Evolutionary conservation across 2,113 vertebrate genomes (phyloP).

Genomic region (Microcebus griseorufus): DNA sequence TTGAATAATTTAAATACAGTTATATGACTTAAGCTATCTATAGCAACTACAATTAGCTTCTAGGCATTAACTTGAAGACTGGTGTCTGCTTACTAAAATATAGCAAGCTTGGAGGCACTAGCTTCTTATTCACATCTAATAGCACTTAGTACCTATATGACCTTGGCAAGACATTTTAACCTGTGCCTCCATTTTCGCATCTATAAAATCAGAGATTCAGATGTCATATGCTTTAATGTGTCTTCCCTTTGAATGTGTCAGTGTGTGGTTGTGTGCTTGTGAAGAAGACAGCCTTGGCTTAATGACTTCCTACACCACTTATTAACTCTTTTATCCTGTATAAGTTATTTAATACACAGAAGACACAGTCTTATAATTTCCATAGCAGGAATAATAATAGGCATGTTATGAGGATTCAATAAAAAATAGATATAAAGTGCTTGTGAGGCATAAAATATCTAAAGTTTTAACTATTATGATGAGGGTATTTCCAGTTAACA

Average conservation of each 20-base stretch:
- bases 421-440: background rate
- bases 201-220: background rate
- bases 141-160: background rate
- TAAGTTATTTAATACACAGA: background rate
- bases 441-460: conserved; percentile 1
- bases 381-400: background rate
- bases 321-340: background rate
- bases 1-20: conserved; percentile 13
- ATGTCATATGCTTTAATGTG: background rate
- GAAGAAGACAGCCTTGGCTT: background rate
- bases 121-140: background rate
- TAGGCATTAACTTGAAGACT: background rate
- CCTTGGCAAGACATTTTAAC: background rate
- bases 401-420: background rate
- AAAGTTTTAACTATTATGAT: background rate
- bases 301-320: background rate
- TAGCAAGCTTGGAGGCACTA: background rate
- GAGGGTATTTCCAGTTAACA: background rate
- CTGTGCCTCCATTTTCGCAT: background rate
- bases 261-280: background rate
- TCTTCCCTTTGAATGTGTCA: conserved; percentile 22
- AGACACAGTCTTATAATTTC: background rate
- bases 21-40: conserved; percentile 2
- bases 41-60: background rate
- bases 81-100: background rate